phyloP scores from a whole-genome alignment of 2,797 vertebrate species.

The Setipinna tenuifilis region DNA sequence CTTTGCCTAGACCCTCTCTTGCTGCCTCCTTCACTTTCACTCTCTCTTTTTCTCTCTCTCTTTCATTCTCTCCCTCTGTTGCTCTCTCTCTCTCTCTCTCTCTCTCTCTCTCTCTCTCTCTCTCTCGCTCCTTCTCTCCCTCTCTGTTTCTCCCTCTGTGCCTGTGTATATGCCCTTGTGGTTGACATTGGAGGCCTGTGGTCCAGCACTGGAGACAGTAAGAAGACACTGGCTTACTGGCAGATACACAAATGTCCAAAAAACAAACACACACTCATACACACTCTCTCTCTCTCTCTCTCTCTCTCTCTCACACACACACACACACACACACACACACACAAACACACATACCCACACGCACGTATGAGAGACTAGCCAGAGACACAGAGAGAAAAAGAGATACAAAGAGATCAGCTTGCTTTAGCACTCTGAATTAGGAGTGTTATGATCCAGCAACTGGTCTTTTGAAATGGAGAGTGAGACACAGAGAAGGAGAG shows the following conservation, averaged over 20 bases:
- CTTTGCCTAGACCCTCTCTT: no score
- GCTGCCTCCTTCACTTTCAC: no score
- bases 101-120: not conserved
- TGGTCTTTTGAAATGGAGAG: no score
- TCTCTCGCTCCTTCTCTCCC: not conserved
- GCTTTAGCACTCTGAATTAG: no score
- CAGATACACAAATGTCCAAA: not conserved
- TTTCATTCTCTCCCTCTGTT: not conserved
- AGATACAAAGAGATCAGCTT: no score
- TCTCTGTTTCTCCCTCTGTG: not conserved
- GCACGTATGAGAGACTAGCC: not conserved
- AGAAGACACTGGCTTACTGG: not conserved
- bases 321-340: no score
- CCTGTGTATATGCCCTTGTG: not conserved
- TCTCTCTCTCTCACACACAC: not conserved
- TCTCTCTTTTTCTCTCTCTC: no score
- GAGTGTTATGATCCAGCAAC: no score
- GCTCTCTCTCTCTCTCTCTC: conserved; percentile 2
- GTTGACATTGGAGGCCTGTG: not conserved
- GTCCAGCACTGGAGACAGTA: not conserved
- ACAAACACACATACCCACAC: not conserved
- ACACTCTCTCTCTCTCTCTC: no score
- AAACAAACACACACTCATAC: not conserved
- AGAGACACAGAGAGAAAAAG: no score
- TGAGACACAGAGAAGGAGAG: no score